Evolutionary conservation across 2,797 vertebrate genomes (phyloP).

Genomic region (Yasuhikotakia modesta): DNA sequence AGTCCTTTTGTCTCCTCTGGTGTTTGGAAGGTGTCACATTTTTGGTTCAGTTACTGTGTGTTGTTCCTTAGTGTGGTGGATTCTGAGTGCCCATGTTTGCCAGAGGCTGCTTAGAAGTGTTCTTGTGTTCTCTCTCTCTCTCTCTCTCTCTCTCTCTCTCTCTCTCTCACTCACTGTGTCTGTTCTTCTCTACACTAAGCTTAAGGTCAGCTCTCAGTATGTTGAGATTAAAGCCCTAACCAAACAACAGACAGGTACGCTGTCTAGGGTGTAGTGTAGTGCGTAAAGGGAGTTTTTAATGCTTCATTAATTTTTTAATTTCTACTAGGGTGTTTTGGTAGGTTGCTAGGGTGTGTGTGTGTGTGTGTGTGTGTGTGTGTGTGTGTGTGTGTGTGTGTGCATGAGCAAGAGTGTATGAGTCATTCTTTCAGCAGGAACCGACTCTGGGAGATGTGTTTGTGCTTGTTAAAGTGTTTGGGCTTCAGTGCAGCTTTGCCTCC

Average conservation of each 20-base stretch:
- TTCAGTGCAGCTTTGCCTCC: constrained; percentile 49
- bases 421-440: constrained; percentile 57
- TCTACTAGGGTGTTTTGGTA: not conserved
- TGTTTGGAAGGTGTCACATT: not conserved
- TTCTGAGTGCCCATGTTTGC: no score
- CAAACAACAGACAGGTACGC: not conserved
- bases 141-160: not conserved
- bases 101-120: no score
- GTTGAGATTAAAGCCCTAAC: not conserved
- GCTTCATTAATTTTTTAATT: no score
- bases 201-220: not conserved
- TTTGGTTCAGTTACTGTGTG: not conserved
- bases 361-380: constrained; percentile 25
- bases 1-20: not conserved
- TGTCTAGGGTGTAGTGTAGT: not conserved
- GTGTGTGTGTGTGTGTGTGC: constrained; percentile 18
- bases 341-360: constrained; percentile 16
- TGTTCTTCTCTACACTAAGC: not conserved
- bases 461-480: constrained; percentile 61
- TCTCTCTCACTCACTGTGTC: not conserved
- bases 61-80: not conserved
- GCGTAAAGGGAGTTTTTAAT: no score
- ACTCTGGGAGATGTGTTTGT: constrained; percentile 64
- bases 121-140: no score
- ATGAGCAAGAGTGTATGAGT: constrained; percentile 53